Base-by-base conservation (phyloP, 2,797 vertebrate species). In the Gymnocypris eckloni region DNA sequence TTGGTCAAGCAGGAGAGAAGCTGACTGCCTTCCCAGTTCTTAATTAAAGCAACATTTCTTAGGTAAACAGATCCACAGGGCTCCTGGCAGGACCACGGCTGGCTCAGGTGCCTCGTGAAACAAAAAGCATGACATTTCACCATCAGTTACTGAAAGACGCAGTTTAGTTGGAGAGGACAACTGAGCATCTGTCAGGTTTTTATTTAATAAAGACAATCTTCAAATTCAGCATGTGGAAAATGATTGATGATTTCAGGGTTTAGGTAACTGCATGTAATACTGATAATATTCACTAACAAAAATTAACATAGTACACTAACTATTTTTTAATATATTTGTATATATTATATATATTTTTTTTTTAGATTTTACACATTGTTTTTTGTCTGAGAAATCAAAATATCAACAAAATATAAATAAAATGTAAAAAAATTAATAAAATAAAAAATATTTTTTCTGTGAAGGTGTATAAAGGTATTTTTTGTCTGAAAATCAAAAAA, bases 41-140 rank as follows among this genome's bases (percentile, higher is more conserved):
- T 94, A 93, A 94, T 95, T 94, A 93, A 95, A 94, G 89, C 91
- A 90, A 89, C 91, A 92, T 94, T 94, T 94, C 90, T 91, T 87
- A 90, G 90, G 91, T 93, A 94, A 95, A 94, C 90, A 95, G 91
- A 94, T 91, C 92, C 90, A 79, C 72, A 82, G 84, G 91, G 87
- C 89, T 87, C 83, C 83, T 91, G 92, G 92, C 91, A 92, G 89
- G 77, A 87, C 67, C 70, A 6, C 7, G 83, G 83, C 86, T 86
- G 82, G 64, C 85, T 85, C 93, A 94, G 92, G 92, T 92, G 84
- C 83, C 84, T 87, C 79, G 66, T 28, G 67, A 83, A 86, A 92
- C 90, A 92, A 90, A 91, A 87, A 89, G 79, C 20, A 41, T 69
- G 88, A 89, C 87, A 90, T 92, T 92, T 92, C 89, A 90, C 89